Conservation (phyloP, 1,140 invertebrate species). For the Melitaea cinxia region DNA sequence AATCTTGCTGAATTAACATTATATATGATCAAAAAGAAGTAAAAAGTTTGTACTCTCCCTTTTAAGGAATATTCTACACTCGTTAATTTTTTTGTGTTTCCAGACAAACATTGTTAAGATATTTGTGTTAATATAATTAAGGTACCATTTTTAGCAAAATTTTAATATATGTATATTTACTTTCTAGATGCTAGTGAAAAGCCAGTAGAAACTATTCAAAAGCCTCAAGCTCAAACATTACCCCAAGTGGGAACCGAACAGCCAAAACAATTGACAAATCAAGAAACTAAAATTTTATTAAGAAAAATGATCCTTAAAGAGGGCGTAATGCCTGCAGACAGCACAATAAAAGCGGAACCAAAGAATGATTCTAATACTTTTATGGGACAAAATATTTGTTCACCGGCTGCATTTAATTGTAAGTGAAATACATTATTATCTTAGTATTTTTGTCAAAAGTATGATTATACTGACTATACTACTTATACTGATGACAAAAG, state of each 20-base stretch:
- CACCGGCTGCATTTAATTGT: slow-evolving; percentile 59
- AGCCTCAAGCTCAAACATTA: slow-evolving; percentile 21
- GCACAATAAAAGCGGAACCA: not conserved
- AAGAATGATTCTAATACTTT: slow-evolving; percentile 60
- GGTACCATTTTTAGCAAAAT: too few relatives aligned
- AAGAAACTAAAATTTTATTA: slow-evolving; percentile 43
- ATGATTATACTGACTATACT: not conserved
- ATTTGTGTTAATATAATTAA: too few relatives aligned
- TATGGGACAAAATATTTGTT: slow-evolving; percentile 70
- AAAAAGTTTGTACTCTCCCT: too few relatives aligned
- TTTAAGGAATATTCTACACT: too few relatives aligned
- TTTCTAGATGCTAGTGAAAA: slow-evolving; percentile 51
- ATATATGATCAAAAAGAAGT: too few relatives aligned
- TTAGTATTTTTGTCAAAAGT: not conserved
- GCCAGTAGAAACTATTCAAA: slow-evolving; percentile 22
- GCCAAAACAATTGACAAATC: slow-evolving; percentile 20
- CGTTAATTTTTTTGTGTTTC: too few relatives aligned
- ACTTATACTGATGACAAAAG: not conserved
- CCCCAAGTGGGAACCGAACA: slow-evolving; percentile 10
- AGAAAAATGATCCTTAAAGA: slow-evolving; percentile 61
- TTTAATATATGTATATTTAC: not conserved
- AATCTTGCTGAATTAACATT: too few relatives aligned
- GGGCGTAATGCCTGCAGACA: slow-evolving; percentile 31
- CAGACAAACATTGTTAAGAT: too few relatives aligned
- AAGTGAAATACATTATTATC: slow-evolving; percentile 31